phyloP scores from a whole-genome alignment of 2,797 vertebrate species.

The Heterohyrax brucei region DNA sequence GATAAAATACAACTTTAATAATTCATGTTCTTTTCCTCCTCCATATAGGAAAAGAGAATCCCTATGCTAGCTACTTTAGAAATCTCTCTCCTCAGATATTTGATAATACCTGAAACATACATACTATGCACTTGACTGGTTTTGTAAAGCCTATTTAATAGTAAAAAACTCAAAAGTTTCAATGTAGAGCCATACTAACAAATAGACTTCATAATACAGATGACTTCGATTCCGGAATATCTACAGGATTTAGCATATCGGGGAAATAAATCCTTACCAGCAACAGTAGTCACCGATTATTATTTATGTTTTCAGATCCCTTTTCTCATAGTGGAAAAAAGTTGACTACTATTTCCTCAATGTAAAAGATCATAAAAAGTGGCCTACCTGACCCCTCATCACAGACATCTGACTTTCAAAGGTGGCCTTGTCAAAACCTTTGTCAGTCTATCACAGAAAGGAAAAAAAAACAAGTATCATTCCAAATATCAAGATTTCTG shows the following conservation, averaged over 20 bases:
- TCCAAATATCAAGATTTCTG: slow-evolving; percentile 25
- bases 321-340: slow-evolving; percentile 7
- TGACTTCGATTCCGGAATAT: slow-evolving; percentile 13
- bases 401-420: slow-evolving; percentile 99
- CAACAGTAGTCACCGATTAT: neutral
- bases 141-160: slow-evolving; percentile 54
- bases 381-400: slow-evolving; percentile 98
- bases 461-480: slow-evolving; percentile 35
- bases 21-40: slow-evolving; percentile 18
- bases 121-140: slow-evolving; percentile 17
- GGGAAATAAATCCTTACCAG: slow-evolving; percentile 22
- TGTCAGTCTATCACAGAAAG: slow-evolving; percentile 92
- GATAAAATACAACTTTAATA: slow-evolving; percentile 46
- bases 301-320: neutral
- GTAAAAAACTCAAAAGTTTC: slow-evolving; percentile 26
- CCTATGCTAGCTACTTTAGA: slow-evolving; percentile 21
- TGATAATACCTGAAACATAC: neutral
- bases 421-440: slow-evolving; percentile 96
- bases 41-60: neutral
- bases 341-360: neutral
- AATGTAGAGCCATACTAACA: slow-evolving; percentile 24
- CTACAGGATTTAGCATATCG: slow-evolving; percentile 5
- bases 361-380: slow-evolving; percentile 30
- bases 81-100: slow-evolving; percentile 47
- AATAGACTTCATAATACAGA: neutral